Conservation (phyloP, 2,113 vertebrate species). For the Nycticebus coucang region DNA sequence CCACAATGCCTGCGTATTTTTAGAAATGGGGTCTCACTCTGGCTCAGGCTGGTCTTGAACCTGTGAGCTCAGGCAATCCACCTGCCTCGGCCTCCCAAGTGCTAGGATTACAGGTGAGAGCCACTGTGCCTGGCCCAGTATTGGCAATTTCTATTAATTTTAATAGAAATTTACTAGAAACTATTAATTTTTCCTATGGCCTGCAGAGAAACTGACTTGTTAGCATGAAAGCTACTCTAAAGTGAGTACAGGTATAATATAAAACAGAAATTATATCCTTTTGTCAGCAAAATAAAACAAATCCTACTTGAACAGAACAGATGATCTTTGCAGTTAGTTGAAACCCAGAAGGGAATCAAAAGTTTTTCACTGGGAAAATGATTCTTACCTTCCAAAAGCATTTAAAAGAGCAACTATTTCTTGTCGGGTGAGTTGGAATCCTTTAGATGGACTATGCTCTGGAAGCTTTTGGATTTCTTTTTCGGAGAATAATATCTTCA, state of each 20-base stretch:
- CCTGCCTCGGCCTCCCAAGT: too few relatives aligned
- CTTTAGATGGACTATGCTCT: constrained; percentile 93
- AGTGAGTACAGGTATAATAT: background rate
- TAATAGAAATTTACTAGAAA: background rate
- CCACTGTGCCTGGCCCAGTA: background rate
- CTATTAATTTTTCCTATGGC: background rate
- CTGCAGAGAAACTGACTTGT: background rate
- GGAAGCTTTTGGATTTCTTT: constrained; percentile 96
- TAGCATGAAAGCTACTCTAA: background rate
- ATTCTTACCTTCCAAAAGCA: constrained; percentile 92
- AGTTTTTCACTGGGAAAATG: background rate
- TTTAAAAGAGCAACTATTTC: constrained; percentile 97
- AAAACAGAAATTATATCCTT: background rate
- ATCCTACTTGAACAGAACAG: background rate
- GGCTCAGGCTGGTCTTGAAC: too few relatives aligned
- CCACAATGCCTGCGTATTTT: too few relatives aligned
- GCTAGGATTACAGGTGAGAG: too few relatives aligned
- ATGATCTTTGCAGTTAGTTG: background rate
- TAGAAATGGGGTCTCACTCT: too few relatives aligned
- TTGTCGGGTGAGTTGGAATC: constrained; percentile 96
- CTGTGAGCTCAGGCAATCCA: too few relatives aligned
- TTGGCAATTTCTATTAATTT: background rate
- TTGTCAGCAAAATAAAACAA: background rate
- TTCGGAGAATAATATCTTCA: constrained; percentile 98
- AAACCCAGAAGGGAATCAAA: background rate